Evolutionary conservation across 92 coral and sea anemone species (phyloP).

Genomic region (Siderastrea radians): DNA sequence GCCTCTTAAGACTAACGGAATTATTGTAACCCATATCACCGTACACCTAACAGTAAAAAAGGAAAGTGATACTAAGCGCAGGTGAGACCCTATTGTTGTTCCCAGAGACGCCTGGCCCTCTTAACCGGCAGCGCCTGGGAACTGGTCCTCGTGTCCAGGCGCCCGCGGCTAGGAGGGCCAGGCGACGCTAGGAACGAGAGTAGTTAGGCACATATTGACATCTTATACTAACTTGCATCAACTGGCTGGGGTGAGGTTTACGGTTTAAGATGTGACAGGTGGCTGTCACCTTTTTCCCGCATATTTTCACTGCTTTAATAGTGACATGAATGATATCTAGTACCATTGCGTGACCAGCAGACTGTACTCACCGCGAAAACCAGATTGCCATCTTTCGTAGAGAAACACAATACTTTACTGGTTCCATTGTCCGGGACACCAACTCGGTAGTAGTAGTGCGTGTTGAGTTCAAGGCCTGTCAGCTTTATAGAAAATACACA

Average conservation of each 20-base stretch:
- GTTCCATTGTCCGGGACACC: slow-evolving; percentile 65
- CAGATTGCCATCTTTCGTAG: slow-evolving; percentile 73
- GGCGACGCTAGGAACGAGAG: too few species aligned
- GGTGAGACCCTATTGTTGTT: neutral
- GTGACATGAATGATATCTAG: neutral
- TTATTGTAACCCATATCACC: slow-evolving; percentile 90
- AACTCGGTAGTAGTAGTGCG: slow-evolving; percentile 80
- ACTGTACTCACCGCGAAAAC: slow-evolving; percentile 81
- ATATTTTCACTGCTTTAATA: too few species aligned
- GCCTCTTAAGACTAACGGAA: slow-evolving; percentile 72
- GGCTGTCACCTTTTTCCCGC: too few species aligned
- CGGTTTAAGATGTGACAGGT: too few species aligned
- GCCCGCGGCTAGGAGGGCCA: too few species aligned
- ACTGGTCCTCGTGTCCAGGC: too few species aligned
- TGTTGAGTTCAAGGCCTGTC: slow-evolving; percentile 74
- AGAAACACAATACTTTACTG: slow-evolving; percentile 75
- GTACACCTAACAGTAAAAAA: slow-evolving; percentile 55
- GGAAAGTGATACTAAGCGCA: neutral
- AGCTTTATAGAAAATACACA: slow-evolving; percentile 48
- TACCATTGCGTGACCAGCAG: neutral
- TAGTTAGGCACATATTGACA: too few species aligned
- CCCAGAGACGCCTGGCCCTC: too few species aligned
- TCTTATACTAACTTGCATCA: too few species aligned
- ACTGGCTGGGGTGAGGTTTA: too few species aligned
- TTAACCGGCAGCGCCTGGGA: too few species aligned